Base-by-base conservation (phyloP, 2,888 invertebrate genomes). In the Lutraria lutraria region DNA sequence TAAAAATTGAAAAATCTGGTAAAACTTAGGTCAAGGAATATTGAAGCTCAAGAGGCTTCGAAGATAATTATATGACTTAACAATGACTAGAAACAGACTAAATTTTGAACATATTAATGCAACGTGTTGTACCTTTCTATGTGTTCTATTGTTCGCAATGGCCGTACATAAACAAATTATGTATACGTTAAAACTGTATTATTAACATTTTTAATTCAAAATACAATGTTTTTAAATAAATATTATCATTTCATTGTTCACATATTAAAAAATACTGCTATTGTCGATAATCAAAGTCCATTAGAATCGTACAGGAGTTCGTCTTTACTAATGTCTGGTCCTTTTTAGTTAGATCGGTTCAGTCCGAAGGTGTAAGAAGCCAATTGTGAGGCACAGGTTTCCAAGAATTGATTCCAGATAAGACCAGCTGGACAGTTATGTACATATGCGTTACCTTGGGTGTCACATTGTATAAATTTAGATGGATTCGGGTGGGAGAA, bases 401-500 rank as follows among this genome's bases (percentile, higher is more conserved):
- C 91, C 21, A 81, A 83, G 87, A 88, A 92, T 86, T 93, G 92
- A 88, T 93, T 93, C 94, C 94, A 94, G 10, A 93, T 92, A 4
- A 93, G 93, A 21, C 93, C 93, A 21, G 92, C 89, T 8, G 94
- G 93, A 82, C 94, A 94, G 34, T 85, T 63, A 72, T 93, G 88
- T 0, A 91, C 93, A 88, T 87, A 93, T 60, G 93, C 93, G 80
- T 90, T 87, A 12, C 93, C 94, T 3, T 89, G 88, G 2, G 90
- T 81, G 76, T 91, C 92, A 82, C 94, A 94, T 90, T 93, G 93
- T 53, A 93, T 93, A 85, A 93, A 94, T 90, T 92, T 92, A 85
- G 89, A 90, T 34, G 93, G 91, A 83, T 93, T 92, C 0, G 93
- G 93, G 72, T 94, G 92, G n/a, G 93, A 90, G 88, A 93, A 93